These are phyloP conservation scores for Lagria hirta DNA, from an alignment of 2,888 invertebrate genomes.

Conservation along the genomic window DNA sequence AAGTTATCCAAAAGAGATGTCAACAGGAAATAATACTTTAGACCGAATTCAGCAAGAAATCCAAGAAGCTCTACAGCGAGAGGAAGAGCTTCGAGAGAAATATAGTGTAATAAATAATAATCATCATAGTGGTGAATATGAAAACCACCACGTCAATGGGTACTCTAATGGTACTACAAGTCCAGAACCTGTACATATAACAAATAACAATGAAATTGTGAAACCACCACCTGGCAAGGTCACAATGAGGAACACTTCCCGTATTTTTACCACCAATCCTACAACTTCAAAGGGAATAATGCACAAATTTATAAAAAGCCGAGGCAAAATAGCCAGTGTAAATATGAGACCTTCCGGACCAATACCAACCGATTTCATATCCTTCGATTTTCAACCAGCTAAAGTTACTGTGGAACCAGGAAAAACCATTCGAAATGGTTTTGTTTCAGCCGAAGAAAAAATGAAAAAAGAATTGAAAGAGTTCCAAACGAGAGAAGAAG, in stretches of 20 bases:
- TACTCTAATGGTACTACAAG: conserved; percentile 19
- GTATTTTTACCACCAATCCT: conserved; percentile 63
- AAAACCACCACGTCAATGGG: conserved; percentile 23
- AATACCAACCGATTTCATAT: conserved; percentile 34
- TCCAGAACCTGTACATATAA: conserved; percentile 8
- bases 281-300: conserved; percentile 67
- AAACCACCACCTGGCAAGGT: background rate
- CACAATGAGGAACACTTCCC: conserved; percentile 27
- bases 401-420: conserved; percentile 54
- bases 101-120: conserved; percentile 25
- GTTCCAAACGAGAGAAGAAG: conserved; percentile 65
- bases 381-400: conserved; percentile 44
- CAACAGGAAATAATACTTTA: conserved; percentile 55
- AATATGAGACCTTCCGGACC: conserved; percentile 39
- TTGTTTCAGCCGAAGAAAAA: conserved; percentile 83
- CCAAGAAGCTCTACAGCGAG: conserved; percentile 80
- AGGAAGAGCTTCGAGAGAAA: conserved; percentile 74
- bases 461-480: conserved; percentile 76
- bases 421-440: conserved; percentile 72
- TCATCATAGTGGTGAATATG: conserved; percentile 17
- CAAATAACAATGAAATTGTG: conserved; percentile 3
- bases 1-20: conserved; percentile 11
- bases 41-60: conserved; percentile 88
- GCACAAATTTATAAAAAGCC: conserved; percentile 81
- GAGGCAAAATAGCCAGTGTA: conserved; percentile 64